Percentiles rank a stretch among this genome's conserved stretches.
Conservation (phyloP, 2,888 invertebrate species). For the Lithosia quadra region DNA sequence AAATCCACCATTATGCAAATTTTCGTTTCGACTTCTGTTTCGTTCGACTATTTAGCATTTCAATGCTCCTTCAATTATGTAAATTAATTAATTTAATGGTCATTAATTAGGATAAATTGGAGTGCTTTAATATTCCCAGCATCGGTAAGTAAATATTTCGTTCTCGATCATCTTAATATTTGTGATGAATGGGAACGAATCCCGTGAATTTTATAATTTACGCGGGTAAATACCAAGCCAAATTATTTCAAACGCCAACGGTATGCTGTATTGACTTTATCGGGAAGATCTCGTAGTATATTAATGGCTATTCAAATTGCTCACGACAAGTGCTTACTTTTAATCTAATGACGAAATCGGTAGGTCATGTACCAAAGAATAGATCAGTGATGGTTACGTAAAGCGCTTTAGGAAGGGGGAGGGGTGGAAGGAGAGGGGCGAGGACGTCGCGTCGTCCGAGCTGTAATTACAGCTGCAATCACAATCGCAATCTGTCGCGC, state of each 20-base stretch:
- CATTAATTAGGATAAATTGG: constrained; percentile 63
- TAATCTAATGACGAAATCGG: background rate
- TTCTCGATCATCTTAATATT: constrained; percentile 22
- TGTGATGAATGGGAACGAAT: constrained; percentile 7
- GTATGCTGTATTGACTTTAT: background rate
- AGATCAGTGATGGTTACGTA: background rate
- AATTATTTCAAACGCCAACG: background rate
- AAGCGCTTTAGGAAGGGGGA: background rate
- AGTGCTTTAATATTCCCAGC: constrained; percentile 41
- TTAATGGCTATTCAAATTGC: background rate
- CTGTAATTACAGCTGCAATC: constrained; percentile 48
- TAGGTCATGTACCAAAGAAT: background rate
- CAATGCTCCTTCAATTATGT: constrained; percentile 68
- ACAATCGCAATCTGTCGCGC: constrained; percentile 21
- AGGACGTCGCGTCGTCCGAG: background rate
- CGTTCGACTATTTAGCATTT: constrained; percentile 67
- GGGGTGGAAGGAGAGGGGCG: background rate
- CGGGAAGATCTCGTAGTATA: no score
- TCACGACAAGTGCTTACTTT: background rate
- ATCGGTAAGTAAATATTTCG: constrained; percentile 30
- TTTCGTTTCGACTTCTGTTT: constrained; percentile 56
- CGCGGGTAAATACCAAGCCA: background rate
- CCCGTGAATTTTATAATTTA: no score
- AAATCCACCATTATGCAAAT: constrained; percentile 66
- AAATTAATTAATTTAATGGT: constrained; percentile 72